Conservation (phyloP, 2,888 invertebrate species). For the Sceliomorpha sp. region DNA sequence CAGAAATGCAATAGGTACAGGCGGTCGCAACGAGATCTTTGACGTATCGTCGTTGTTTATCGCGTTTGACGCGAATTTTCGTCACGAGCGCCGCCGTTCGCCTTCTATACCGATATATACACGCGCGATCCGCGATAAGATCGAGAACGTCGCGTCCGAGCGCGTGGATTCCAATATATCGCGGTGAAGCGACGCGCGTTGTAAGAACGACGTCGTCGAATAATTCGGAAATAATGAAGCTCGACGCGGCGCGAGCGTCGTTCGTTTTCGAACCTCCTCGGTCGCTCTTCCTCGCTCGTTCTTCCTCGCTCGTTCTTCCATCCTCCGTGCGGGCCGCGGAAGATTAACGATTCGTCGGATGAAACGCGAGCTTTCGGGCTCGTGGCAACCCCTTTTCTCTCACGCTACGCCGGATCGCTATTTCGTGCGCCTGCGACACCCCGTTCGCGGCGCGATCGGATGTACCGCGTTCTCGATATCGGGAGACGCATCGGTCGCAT, state of each 20-base stretch:
- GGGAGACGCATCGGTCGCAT: slow-evolving; percentile 37
- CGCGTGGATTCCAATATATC: too few relatives aligned
- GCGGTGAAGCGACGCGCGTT: too few relatives aligned
- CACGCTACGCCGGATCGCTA: slow-evolving; percentile 64
- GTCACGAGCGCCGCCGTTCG: too few relatives aligned
- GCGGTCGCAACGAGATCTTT: slow-evolving; percentile 44
- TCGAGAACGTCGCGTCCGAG: slow-evolving; percentile 24
- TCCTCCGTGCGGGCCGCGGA: too few relatives aligned
- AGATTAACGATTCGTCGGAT: slow-evolving; percentile 51
- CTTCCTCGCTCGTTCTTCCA: too few relatives aligned
- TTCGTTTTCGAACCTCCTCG: too few relatives aligned
- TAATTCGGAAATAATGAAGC: too few relatives aligned
- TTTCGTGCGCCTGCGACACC: slow-evolving; percentile 53
- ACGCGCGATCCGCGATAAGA: slow-evolving; percentile 3
- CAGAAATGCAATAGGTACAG: slow-evolving; percentile 60
- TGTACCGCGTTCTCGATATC: slow-evolving; percentile 47
- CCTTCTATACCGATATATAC: not conserved
- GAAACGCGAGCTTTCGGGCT: slow-evolving; percentile 52
- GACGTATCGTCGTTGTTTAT: slow-evolving; percentile 12
- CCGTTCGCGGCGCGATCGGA: slow-evolving; percentile 52
- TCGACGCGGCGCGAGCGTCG: too few relatives aligned
- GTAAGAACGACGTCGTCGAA: too few relatives aligned
- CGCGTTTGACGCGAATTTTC: not conserved
- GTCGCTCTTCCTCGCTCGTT: too few relatives aligned
- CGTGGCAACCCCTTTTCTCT: slow-evolving; percentile 62